Conservation (phyloP, 92 coral and sea anemone genomes). For the Paramuricea clavata region DNA sequence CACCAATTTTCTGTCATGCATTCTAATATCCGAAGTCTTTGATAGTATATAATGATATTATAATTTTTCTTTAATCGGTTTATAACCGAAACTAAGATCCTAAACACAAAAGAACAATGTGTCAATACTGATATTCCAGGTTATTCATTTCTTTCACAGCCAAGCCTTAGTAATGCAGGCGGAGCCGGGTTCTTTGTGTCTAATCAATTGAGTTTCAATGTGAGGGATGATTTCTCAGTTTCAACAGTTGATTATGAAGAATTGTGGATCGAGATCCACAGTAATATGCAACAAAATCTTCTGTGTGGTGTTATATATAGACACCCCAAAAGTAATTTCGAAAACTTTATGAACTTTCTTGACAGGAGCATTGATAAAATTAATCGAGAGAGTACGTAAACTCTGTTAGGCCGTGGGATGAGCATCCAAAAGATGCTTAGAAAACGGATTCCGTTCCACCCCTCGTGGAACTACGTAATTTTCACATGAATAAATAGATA, state of each 20-base stretch:
- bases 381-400: neutral
- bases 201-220: constrained; percentile 16
- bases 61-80: constrained; percentile 54
- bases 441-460: too few relatives aligned
- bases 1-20: constrained; percentile 44
- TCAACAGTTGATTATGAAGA: too few relatives aligned
- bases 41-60: constrained; percentile 37
- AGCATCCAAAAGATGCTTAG: too few relatives aligned
- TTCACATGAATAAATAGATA: too few relatives aligned
- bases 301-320: too few relatives aligned
- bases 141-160: constrained; percentile 48
- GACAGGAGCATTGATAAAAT: neutral
- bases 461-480: too few relatives aligned
- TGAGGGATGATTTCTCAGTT: neutral
- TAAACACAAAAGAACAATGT: neutral
- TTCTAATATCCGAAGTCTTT: constrained; percentile 61
- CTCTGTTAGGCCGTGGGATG: too few relatives aligned
- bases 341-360: constrained; percentile 1
- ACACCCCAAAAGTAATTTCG: too few relatives aligned
- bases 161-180: constrained; percentile 49
- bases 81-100: constrained; percentile 57
- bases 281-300: too few relatives aligned
- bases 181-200: too few relatives aligned
- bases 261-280: constrained; percentile 34
- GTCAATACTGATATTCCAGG: constrained; percentile 49